phyloP scores from a whole-genome alignment of 2,888 invertebrate species.

The Amiota communis region DNA sequence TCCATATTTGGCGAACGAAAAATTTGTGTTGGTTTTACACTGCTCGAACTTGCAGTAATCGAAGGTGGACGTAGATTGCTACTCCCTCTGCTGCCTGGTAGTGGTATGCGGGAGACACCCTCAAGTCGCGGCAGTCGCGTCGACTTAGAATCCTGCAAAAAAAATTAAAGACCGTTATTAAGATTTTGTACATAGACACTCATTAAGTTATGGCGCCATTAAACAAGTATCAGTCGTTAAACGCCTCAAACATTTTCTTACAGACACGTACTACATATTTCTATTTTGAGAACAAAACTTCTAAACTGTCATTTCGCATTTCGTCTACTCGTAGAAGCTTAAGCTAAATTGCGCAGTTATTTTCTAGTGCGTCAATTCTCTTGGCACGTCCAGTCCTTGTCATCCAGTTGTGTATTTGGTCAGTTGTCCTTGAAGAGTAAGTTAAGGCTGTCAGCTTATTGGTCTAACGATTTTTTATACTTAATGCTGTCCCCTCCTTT shows the following conservation, averaged over 20 bases:
- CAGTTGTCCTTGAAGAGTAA: slow-evolving; percentile 49
- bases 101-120: slow-evolving; percentile 68
- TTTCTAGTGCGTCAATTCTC: slow-evolving; percentile 44
- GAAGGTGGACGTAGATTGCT: slow-evolving; percentile 45
- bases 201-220: slow-evolving; percentile 20
- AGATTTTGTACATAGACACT: slow-evolving; percentile 4
- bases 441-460: slow-evolving; percentile 35
- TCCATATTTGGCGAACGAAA: slow-evolving; percentile 60
- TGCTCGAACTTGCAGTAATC: slow-evolving; percentile 30
- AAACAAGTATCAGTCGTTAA: too few relatives aligned
- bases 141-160: slow-evolving; percentile 67
- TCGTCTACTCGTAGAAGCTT: neutral
- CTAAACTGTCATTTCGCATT: slow-evolving; percentile 17
- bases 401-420: neutral
- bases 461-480: too few relatives aligned
- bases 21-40: slow-evolving; percentile 50
- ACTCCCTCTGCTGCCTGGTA: slow-evolving; percentile 58
- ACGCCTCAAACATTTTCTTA: too few relatives aligned
- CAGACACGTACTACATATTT: neutral
- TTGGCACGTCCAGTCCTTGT: neutral
- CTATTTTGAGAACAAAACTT: neutral
- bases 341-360: slow-evolving; percentile 46
- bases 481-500: too few relatives aligned
- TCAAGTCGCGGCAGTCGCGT: slow-evolving; percentile 71
- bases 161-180: slow-evolving; percentile 13